Evolutionary conservation across 2,797 vertebrate genomes (phyloP).

Genomic region (Benthosema pterotum): DNA sequence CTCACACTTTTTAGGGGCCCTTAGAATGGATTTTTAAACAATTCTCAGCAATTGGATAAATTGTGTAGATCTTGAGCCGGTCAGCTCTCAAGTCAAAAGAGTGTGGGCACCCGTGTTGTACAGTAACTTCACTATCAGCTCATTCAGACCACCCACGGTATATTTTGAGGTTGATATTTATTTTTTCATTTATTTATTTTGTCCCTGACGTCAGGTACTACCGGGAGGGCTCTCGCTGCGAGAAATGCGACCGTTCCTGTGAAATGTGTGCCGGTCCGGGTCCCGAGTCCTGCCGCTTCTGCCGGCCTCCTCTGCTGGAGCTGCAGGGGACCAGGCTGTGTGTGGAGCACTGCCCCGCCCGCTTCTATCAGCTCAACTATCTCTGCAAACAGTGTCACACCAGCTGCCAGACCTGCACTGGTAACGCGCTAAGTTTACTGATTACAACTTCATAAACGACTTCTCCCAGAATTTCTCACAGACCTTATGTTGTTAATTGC

Average conservation of each 20-base stretch:
- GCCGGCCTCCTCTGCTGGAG: slow-evolving; percentile 67
- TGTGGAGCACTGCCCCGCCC: slow-evolving; percentile 70
- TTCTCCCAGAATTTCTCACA: background rate
- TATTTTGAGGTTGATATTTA: background rate
- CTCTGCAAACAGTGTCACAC: slow-evolving; percentile 72
- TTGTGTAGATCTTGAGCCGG: too few species aligned
- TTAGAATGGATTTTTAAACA: too few species aligned
- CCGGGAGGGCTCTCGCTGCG: slow-evolving; percentile 65
- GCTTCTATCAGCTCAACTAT: slow-evolving; percentile 64
- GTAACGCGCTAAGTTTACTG: slow-evolving; percentile 27
- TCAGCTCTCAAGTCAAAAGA: too few species aligned
- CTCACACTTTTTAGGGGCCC: too few species aligned
- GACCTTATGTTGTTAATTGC: too few species aligned
- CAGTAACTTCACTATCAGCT: background rate
- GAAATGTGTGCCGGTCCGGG: slow-evolving; percentile 69
- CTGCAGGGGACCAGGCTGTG: slow-evolving; percentile 76
- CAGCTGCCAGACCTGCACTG: slow-evolving; percentile 81
- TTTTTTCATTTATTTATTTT: background rate
- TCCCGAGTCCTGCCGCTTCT: slow-evolving; percentile 70
- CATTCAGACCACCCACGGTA: background rate
- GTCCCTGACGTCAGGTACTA: slow-evolving; percentile 68
- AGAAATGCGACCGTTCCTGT: slow-evolving; percentile 75
- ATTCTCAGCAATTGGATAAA: too few species aligned
- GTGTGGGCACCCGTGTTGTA: too few species aligned
- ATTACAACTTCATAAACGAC: background rate